Conservation (phyloP, 1,140 invertebrate genomes). For the Apis cerana region DNA sequence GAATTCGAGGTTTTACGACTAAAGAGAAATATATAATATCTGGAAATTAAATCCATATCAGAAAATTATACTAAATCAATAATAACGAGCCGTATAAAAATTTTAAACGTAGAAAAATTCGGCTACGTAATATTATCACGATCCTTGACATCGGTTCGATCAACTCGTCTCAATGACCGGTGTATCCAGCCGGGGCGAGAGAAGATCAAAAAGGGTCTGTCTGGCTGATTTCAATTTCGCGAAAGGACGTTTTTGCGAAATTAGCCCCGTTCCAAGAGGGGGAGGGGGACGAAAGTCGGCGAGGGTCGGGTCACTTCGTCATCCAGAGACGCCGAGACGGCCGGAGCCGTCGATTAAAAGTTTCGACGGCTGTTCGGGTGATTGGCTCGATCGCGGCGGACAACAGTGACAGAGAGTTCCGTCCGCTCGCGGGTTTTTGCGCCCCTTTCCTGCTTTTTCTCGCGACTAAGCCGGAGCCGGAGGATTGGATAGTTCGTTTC, state of each 20-base stretch:
- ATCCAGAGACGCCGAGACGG: constrained; percentile 44
- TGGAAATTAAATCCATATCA: no score
- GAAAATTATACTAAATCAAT: no score
- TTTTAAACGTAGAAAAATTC: no score
- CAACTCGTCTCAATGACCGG: not conserved
- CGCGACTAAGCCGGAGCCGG: constrained; percentile 49
- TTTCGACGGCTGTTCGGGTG: constrained; percentile 67
- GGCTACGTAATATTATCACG: no score
- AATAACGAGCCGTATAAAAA: no score
- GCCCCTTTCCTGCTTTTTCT: constrained; percentile 47
- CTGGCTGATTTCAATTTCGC: constrained; percentile 41
- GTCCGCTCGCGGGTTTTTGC: constrained; percentile 62
- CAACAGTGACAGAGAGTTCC: constrained; percentile 72
- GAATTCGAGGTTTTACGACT: no score
- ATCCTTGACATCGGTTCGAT: no score
- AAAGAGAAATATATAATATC: no score
- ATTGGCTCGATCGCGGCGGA: constrained; percentile 64
- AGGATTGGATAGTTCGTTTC: constrained; percentile 25
- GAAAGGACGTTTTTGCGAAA: constrained; percentile 38
- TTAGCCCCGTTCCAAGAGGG: constrained; percentile 7
- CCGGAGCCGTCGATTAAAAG: constrained; percentile 74
- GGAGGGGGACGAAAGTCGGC: constrained; percentile 14
- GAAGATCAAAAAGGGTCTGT: constrained; percentile 29
- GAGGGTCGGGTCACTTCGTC: constrained; percentile 9
- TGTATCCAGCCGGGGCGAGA: not conserved